Base-by-base conservation (phyloP, 2,797 vertebrate species). In the Babyrousa celebensis region DNA sequence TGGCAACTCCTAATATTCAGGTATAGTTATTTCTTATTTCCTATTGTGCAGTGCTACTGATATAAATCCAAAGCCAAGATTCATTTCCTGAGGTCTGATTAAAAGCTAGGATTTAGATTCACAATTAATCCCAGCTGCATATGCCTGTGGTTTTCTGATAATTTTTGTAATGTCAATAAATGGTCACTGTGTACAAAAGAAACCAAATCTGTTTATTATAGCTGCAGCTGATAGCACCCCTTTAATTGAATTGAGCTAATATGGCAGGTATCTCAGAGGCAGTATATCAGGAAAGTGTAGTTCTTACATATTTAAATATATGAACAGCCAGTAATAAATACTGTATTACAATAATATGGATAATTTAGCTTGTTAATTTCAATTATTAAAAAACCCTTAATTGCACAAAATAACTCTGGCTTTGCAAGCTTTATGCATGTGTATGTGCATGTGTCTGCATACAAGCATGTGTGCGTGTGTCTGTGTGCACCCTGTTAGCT, bases 191-290 rank as follows among this genome's bases (percentile, higher is more conserved):
- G 32, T 75, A 93, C 75, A 85, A 75, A 96, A 97, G 67, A n/a
- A 96, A 83, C 16, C 62, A 86, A 40, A 0, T 18, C 52, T 95
- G 68, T 92, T 98, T 97, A 78, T 95, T 97, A 94, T 77, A 95
- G 85, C 48, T 77, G 43, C 36, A 78, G 75, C 43, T 86, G 71
- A 93, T 92, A 97, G 48, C 16, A 21, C 17, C 8, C 75, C 43
- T 95, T 96, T 97, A 97, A 97, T 16, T 96, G 85, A 97, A 92
- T 60, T 94, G 79, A 95, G 94, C 91, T 97, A 96, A 97, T 95
- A 74, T 43, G 87, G 82, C 90, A 85, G 0, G 70, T 48, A 6
- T 63, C 36, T 95, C 89, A n/a, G 79, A 86, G 93, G 43, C n/a
- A 16, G 29, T 91, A 40, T 21, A 62, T 3, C 83, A 56, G 36